These are phyloP conservation scores for Platorchestia sp. DNA, from an alignment of 1,140 invertebrate genomes.

Conservation along the genomic window DNA sequence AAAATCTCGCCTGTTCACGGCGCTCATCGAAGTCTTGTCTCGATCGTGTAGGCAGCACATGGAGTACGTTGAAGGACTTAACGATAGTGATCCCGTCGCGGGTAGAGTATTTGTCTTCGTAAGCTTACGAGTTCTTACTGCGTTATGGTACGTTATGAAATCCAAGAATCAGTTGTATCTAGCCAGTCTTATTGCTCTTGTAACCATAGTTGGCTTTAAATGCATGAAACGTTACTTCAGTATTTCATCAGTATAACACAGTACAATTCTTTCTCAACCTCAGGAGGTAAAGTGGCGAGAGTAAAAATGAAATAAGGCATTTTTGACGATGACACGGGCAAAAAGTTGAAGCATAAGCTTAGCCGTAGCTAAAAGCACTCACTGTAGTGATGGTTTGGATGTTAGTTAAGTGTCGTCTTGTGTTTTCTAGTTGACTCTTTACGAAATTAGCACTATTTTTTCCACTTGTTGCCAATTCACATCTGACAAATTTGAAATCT, in stretches of 20 bases:
- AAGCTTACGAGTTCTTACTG: background rate
- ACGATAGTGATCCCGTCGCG: background rate
- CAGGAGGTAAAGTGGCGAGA: background rate
- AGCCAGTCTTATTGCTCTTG: background rate
- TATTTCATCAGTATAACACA: background rate
- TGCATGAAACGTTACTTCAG: background rate
- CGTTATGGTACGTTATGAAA: background rate
- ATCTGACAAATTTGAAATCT: too few species aligned
- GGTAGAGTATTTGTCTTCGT: background rate
- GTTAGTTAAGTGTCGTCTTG: background rate
- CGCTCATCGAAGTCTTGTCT: background rate
- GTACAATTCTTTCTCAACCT: background rate
- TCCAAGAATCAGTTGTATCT: background rate
- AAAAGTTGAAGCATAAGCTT: background rate
- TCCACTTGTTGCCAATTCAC: too few species aligned
- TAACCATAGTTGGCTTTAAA: background rate
- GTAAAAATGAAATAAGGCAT: background rate
- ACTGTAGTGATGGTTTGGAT: background rate
- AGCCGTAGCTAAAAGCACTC: background rate
- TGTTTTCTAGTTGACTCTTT: background rate
- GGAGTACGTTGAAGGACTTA: background rate
- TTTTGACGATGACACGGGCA: background rate
- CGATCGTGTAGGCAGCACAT: constrained; percentile 25
- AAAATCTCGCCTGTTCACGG: background rate
- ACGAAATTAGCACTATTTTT: too few species aligned